These are phyloP conservation scores for Sorex maritimensis DNA, from an alignment of 2,797 vertebrate species.

Conservation along the genomic window DNA sequence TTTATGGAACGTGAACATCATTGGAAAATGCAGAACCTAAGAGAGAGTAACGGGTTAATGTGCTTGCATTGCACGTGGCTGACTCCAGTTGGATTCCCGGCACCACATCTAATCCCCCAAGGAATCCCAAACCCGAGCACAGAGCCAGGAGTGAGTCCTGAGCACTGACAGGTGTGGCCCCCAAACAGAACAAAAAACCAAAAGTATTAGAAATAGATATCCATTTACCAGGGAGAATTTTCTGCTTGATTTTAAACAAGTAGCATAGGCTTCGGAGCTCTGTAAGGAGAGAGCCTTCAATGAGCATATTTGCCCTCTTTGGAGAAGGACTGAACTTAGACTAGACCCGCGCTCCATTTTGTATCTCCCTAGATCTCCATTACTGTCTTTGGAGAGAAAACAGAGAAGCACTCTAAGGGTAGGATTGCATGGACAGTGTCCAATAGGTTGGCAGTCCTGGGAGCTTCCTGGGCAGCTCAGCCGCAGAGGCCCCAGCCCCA, in stretches of 20 bases:
- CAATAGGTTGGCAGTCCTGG: too few species aligned
- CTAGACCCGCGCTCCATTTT: not conserved
- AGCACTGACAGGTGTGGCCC: not conserved
- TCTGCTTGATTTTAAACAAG: conserved; percentile 8
- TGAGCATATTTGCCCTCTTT: not conserved
- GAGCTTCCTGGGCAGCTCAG: not conserved
- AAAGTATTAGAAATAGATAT: too few species aligned
- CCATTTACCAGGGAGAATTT: not conserved
- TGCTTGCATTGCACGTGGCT: too few species aligned
- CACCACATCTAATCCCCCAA: too few species aligned
- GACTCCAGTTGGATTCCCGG: too few species aligned
- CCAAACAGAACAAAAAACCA: not conserved
- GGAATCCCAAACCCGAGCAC: too few species aligned
- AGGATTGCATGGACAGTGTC: not conserved
- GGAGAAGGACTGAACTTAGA: not conserved
- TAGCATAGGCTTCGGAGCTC: not conserved
- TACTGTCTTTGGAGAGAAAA: not conserved
- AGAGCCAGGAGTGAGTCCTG: too few species aligned
- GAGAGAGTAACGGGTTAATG: not conserved
- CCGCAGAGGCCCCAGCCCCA: not conserved
- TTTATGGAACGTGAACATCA: not conserved
- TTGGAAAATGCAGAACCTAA: not conserved
- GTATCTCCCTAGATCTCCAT: not conserved
- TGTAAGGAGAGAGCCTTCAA: not conserved
- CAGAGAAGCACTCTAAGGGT: not conserved